Evolutionary conservation across 2,113 vertebrate species (phyloP).

Genomic region (Malurus cyaneus): DNA sequence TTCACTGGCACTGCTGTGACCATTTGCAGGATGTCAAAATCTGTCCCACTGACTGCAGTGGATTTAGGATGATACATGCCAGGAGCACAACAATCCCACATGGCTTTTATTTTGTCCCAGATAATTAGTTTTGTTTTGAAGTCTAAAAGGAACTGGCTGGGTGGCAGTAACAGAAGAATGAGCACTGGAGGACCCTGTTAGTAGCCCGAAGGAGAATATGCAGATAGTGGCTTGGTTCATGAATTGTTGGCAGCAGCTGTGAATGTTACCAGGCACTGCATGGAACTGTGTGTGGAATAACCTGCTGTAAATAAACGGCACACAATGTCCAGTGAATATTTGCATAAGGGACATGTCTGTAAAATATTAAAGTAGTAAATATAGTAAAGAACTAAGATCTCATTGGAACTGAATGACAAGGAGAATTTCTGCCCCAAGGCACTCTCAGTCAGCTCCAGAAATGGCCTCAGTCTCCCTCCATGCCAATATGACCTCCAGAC

Average conservation of each 20-base stretch:
- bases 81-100: neutral
- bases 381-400: neutral
- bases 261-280: slow-evolving; percentile 2
- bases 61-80: neutral
- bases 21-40: neutral
- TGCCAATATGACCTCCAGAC: neutral
- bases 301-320: neutral
- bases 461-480: neutral
- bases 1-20: neutral
- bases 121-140: neutral
- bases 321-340: neutral
- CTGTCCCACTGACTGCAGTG: neutral
- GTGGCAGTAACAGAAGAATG: slow-evolving; percentile 13
- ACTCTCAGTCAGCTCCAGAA: neutral
- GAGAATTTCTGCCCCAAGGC: neutral
- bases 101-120: slow-evolving; percentile 23
- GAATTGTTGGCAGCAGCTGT: slow-evolving; percentile 27
- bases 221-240: neutral
- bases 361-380: slow-evolving; percentile 25
- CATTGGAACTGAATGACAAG: neutral
- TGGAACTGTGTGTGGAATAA: neutral
- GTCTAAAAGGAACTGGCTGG: neutral
- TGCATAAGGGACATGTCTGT: neutral
- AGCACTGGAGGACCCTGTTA: slow-evolving; percentile 16
- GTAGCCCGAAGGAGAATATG: neutral